Evolutionary conservation across 2,113 vertebrate genomes (phyloP).

Genomic region (Dipodomys merriami): DNA sequence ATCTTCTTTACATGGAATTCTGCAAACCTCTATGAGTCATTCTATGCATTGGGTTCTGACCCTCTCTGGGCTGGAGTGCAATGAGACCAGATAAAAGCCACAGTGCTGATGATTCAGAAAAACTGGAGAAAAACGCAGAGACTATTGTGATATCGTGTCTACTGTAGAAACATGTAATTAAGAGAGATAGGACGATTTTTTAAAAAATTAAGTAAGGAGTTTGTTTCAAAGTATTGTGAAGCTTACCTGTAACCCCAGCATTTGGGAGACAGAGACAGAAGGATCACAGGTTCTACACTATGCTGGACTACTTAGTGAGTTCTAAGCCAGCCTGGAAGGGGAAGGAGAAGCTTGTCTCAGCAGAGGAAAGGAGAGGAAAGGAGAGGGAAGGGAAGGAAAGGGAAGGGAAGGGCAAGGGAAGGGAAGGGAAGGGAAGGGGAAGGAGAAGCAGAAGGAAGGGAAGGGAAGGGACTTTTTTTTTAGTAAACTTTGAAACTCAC

Average conservation of each 20-base stretch:
- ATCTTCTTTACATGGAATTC: neutral
- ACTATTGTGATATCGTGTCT: neutral
- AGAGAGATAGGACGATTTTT: neutral
- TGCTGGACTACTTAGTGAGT: no score
- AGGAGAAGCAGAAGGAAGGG: no score
- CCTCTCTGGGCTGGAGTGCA: accelerated
- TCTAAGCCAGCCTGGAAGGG: no score
- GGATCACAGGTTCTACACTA: no score
- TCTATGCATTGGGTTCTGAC: neutral
- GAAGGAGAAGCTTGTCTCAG: no score
- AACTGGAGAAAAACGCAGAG: neutral
- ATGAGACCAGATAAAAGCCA: neutral
- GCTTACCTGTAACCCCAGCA: no score
- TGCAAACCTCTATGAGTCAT: neutral
- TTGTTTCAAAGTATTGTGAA: neutral
- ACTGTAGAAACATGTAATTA: neutral
- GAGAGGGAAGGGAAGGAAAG: no score
- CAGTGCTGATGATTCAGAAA: neutral
- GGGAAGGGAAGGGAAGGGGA: no score
- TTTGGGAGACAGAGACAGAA: no score
- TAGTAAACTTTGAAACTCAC: neutral
- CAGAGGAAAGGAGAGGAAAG: no score
- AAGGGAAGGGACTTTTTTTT: no score
- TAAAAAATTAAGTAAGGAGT: neutral
- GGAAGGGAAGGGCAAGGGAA: no score